Conservation (phyloP, 2,113 vertebrate species). For the Dendropsophus ebraccatus region DNA sequence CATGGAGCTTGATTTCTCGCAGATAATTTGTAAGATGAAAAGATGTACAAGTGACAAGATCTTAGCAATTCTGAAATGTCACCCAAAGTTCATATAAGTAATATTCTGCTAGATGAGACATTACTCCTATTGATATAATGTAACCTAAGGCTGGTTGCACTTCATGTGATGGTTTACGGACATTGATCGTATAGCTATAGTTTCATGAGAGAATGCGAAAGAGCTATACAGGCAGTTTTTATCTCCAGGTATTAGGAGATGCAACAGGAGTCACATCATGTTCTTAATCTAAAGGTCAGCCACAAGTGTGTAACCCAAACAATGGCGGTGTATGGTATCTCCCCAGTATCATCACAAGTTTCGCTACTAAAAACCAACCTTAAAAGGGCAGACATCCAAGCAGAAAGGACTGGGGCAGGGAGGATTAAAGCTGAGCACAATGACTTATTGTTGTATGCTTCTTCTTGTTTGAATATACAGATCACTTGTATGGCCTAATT, state of each 20-base stretch:
- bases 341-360: too few species aligned
- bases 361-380: too few species aligned
- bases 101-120: background rate
- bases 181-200: background rate
- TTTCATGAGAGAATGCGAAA: background rate
- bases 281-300: background rate
- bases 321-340: background rate
- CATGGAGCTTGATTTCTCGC: background rate
- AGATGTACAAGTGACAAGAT: conserved; percentile 6
- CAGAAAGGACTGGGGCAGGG: too few species aligned
- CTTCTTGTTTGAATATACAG: too few species aligned
- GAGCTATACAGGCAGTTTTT: background rate
- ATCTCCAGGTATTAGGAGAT: background rate
- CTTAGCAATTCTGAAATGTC: background rate
- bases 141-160: background rate
- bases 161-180: background rate
- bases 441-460: too few species aligned
- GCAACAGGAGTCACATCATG: background rate
- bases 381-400: too few species aligned
- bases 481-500: too few species aligned
- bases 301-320: background rate
- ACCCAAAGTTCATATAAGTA: conserved; percentile 1
- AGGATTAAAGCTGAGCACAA: too few species aligned
- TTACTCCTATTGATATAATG: background rate
- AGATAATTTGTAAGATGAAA: conserved; percentile 10